Evolutionary conservation across 2,797 vertebrate genomes (phyloP), one percentile per base, ranked within the genome.

Genomic region (Zenarchopterus dispar): DNA sequence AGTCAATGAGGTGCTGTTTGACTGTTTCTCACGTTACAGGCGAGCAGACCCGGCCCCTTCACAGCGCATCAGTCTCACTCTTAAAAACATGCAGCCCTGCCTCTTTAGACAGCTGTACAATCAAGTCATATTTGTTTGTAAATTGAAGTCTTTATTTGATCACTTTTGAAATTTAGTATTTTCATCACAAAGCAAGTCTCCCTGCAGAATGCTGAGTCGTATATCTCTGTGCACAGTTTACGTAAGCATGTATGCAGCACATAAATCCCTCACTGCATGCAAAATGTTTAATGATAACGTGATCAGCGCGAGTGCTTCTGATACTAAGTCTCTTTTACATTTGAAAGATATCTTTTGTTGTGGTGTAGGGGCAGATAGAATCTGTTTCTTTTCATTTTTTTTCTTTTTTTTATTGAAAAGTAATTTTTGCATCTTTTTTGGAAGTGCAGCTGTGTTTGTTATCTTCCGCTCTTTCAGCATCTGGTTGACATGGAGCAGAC

Each of bases 21-120:
- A 61, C 16, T 80, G 62, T 87, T 68, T 82, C 80, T 87, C 82
- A 70, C 67, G 18, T 86, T 87, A 87, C 85, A 78, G 56, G 66
- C 8, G 6, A 75, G 67, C 24, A 4, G 22, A 28, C 64, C 31
- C 5, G n/a, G 21, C 19, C 62, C 19, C 24, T 45, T 74, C 56
- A 56, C 70, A 47, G 60, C 73, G 63, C 56, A 53, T 33, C 54
- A 36, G 17, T 36, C 42, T 28, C 43, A 73, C 43, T 63, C 54
- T 24, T 49, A 18, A 36, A 57, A 56, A 15, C 67, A 71, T 44
- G 53, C n/a, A 62, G 62, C 28, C 53, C 17, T 48, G 36, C 58
- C 43, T 17, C 3, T 49, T 60, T 47, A 60, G 31, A 36, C 15
- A 7, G 24, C 11, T 31, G 22, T 51, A 22, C 15, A 53, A 46